Evolutionary conservation across 2,888 invertebrate genomes (phyloP), one percentile per base, ranked within the genome.

Genomic region (Lasioglossum morio): DNA sequence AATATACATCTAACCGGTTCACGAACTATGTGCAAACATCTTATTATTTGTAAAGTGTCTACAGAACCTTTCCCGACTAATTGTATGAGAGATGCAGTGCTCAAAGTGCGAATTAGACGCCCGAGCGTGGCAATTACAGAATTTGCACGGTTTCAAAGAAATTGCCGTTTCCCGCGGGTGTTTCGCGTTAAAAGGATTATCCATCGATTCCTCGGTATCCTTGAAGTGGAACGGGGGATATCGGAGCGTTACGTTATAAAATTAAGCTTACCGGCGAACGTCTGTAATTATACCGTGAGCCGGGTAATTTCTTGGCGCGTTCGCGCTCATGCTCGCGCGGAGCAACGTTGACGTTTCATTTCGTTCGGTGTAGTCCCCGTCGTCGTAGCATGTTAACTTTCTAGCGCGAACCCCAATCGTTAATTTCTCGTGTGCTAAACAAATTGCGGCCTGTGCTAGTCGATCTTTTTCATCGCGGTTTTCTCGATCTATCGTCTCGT

Each of bases 271-370:
- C 16, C 60, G n/a, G 60, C 48, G 74, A 88, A 86, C 79, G 72
- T 72, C 79, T 74, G 88, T 80, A 88, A 89, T 90, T 90, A 86
- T 86, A 70, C 72, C 57, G 40, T 34, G 82, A 63, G 78, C 85
- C 43, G 82, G 83, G 79, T 72, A 84, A 90, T 86, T 89, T 84
- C 80, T 84, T 60, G 60, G 53, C 72, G 81, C 79, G n/a, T 27
- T 27, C 60, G 57, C 66, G 72, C 79, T 77, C 53, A 53, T 23
- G 8, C 53, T 23, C 5, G 60, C 27, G 27, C 60, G 27, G 27
- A 27, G 60, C 53, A 85, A 84, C 79, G 82, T 89, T 86, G 88
- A 88, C 81, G 86, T 84, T 84, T 84, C 83, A 88, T 88, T 81
- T 84, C 77, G 81, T 27, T 60, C n/a, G 73, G 80, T 76, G 88